These are phyloP conservation scores for Petrophora chlorosata DNA, from an alignment of 2,888 invertebrate species.

Conservation along the genomic window DNA sequence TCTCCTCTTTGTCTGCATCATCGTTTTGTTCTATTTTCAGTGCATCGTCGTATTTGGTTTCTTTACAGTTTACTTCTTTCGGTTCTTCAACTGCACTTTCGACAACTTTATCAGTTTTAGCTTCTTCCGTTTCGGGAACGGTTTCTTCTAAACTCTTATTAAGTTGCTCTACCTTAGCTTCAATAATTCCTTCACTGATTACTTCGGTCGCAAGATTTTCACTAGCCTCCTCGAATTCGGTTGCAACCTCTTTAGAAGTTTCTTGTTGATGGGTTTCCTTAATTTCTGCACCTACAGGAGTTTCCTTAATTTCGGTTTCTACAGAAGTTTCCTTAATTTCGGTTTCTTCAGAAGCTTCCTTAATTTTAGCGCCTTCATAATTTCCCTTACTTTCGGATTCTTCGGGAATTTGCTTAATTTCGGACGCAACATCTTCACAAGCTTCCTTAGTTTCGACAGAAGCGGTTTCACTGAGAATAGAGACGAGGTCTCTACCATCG, in stretches of 20 bases:
- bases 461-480: constrained; percentile 38
- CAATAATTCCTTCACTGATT: neutral
- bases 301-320: neutral
- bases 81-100: constrained; percentile 4
- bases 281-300: neutral
- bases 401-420: neutral
- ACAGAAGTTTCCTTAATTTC: neutral
- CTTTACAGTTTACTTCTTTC: constrained; percentile 1
- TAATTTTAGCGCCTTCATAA: neutral
- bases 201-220: too few species aligned
- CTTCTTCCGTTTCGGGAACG: neutral
- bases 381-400: neutral
- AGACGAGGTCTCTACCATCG: constrained; percentile 74
- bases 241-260: neutral
- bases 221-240: neutral
- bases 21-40: constrained; percentile 2
- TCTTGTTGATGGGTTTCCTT: neutral
- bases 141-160: constrained; percentile 1
- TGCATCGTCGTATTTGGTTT: neutral
- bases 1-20: constrained; percentile 11
- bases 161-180: neutral
- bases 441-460: constrained; percentile 9
- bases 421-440: constrained; percentile 15
- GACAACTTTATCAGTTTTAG: neutral
- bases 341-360: constrained; percentile 1